Base-by-base conservation (phyloP, 2,113 vertebrate genomes). In the Odocoileus hemionus region DNA sequence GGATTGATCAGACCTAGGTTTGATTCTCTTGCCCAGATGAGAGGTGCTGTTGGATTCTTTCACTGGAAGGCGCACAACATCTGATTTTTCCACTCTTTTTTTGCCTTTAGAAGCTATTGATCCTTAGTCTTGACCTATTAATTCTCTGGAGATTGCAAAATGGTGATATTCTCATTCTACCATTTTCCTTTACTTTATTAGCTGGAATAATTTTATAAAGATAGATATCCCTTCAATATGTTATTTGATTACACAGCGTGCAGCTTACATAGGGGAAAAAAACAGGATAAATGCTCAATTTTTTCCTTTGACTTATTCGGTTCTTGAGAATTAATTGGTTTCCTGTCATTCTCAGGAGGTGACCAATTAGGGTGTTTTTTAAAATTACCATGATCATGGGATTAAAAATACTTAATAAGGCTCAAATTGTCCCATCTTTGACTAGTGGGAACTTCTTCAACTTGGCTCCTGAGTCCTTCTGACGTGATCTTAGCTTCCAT, bases 281-380 rank as follows among this genome's bases (percentile, higher is more conserved):
- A 50, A 1, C 3, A 6, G 23, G n/a, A 78, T 79, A 76, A 74
- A 67, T 86, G 47, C n/a, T 89, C 57, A 25, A 0, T 85, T 78
- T 33, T 83, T 76, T 94, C 54, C 33, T 92, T 58, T 92, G 36
- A 43, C 43, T 70, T 92, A 86, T 43, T 50, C 4, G 9, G 19
- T 76, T 86, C 86, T 74, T 21, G 50, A 83, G 54, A 90, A 89
- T 89, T 94, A 90, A 89, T 85, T 94, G 30, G 55, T 92, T 94
- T 96, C 57, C 12, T 58, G 5, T 94, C 19, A 70, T 92, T 92
- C 57, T 92, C 13, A 60, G 33, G 54, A 74, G 3, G n/a, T 79
- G 57, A 85, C 7, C n/a, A 79, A 5, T 78, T 78, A 70, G n/a
- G 74, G 13, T 80, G 16, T 21, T 82, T 61, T 91, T 79, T 33